phyloP scores from a whole-genome alignment of 2,113 vertebrate species.

The Salminus brasiliensis region DNA sequence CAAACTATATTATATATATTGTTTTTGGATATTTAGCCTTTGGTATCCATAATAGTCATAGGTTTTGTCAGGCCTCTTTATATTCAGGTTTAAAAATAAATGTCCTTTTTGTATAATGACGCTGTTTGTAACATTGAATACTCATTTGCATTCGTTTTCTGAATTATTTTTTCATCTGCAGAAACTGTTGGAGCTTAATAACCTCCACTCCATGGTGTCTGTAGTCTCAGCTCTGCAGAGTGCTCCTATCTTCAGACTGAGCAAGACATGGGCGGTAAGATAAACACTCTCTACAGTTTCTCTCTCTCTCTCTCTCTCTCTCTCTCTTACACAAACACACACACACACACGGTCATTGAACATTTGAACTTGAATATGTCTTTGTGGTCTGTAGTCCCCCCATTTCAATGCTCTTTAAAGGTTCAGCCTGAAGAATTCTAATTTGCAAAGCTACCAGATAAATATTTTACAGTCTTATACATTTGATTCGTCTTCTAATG shows the following conservation, averaged over 20 bases:
- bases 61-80: too few species aligned
- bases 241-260: conserved; percentile 93
- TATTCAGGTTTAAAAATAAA: too few species aligned
- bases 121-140: too few species aligned
- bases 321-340: conserved; percentile 6
- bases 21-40: too few species aligned
- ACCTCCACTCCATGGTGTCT: conserved; percentile 93
- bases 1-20: too few species aligned
- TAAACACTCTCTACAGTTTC: neutral
- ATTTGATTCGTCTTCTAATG: neutral
- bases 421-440: neutral
- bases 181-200: conserved; percentile 95
- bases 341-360: conserved; percentile 3
- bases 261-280: conserved; percentile 96
- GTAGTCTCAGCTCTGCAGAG: conserved; percentile 95
- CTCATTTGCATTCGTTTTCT: too few species aligned
- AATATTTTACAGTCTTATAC: neutral
- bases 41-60: too few species aligned
- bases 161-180: conserved; percentile 58
- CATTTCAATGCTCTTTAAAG: neutral
- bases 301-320: neutral
- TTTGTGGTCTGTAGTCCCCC: neutral
- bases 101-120: too few species aligned
- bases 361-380: neutral
- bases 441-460: too few species aligned